Evolutionary conservation across 2,888 invertebrate species (phyloP).

Genomic region (Metopia argyrocephala): DNA sequence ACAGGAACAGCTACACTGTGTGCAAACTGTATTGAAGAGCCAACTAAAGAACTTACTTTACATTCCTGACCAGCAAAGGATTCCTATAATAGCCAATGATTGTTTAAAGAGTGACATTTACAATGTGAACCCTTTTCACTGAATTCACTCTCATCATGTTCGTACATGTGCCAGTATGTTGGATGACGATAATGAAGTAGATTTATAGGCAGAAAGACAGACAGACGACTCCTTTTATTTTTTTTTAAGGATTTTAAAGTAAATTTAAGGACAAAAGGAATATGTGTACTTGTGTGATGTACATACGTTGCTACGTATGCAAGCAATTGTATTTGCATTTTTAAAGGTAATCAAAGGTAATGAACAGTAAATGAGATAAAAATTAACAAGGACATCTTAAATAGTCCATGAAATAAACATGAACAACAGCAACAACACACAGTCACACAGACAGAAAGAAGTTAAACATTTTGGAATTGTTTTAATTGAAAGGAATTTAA

Average conservation of each 20-base stretch:
- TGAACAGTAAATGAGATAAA: conserved; percentile 52
- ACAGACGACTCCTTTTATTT: background rate
- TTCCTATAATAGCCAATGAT: conserved; percentile 45
- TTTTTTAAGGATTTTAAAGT: conserved; percentile 27
- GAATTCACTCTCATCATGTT: no score
- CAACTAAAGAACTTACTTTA: no score
- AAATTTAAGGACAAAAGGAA: conserved; percentile 6
- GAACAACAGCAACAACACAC: background rate
- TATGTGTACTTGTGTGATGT: background rate
- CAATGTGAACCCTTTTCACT: conserved; percentile 4
- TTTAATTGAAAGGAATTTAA: conserved; percentile 35
- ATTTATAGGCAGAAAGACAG: no score
- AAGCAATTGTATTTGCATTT: no score
- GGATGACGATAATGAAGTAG: background rate
- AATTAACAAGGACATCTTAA: conserved; percentile 56
- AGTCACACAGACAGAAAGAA: background rate
- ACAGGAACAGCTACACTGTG: background rate
- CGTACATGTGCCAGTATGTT: background rate
- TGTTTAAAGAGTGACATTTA: conserved; percentile 49
- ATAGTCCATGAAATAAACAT: conserved; percentile 46
- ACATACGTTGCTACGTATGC: background rate
- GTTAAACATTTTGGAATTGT: conserved; percentile 5
- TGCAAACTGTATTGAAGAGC: background rate
- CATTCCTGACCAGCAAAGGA: background rate
- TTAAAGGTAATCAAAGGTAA: conserved; percentile 46